phyloP scores from a whole-genome alignment of 2,797 vertebrate genomes.

The Steatocranus sp. region DNA sequence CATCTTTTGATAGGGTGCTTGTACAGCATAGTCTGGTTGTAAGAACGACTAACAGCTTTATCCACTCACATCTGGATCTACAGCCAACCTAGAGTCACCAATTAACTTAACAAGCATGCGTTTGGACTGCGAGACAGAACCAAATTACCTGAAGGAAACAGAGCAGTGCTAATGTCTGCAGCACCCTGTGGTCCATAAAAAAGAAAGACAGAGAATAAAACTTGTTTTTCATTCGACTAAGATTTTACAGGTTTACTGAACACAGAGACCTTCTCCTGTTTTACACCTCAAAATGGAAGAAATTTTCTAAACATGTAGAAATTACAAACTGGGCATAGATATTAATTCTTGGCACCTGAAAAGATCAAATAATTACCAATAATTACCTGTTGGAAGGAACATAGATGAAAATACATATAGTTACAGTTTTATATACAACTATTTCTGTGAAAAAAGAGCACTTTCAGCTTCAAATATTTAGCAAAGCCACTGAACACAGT shows the following conservation, averaged over 20 bases:
- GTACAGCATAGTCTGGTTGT: neutral
- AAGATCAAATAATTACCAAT: neutral
- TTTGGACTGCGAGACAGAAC: neutral
- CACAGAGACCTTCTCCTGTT: neutral
- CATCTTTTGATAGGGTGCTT: fast-evolving
- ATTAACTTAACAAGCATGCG: neutral
- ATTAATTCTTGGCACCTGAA: too few relatives aligned
- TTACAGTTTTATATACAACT: neutral
- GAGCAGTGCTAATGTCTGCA: neutral
- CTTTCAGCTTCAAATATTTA: neutral
- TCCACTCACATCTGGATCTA: neutral
- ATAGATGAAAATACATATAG: fast-evolving
- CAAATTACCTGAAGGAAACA: neutral
- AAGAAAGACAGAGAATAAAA: neutral
- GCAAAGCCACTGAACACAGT: neutral
- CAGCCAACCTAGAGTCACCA: neutral
- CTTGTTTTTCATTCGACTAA: neutral
- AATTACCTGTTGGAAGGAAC: neutral
- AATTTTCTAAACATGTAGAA: neutral
- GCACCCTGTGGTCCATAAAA: neutral
- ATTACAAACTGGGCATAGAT: neutral
- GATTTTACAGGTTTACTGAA: neutral
- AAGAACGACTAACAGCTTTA: neutral
- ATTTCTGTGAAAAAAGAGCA: fast-evolving
- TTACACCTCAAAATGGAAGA: fast-evolving